phyloP scores from a whole-genome alignment of 2,113 vertebrate species.

The Manacus vitellinus region DNA sequence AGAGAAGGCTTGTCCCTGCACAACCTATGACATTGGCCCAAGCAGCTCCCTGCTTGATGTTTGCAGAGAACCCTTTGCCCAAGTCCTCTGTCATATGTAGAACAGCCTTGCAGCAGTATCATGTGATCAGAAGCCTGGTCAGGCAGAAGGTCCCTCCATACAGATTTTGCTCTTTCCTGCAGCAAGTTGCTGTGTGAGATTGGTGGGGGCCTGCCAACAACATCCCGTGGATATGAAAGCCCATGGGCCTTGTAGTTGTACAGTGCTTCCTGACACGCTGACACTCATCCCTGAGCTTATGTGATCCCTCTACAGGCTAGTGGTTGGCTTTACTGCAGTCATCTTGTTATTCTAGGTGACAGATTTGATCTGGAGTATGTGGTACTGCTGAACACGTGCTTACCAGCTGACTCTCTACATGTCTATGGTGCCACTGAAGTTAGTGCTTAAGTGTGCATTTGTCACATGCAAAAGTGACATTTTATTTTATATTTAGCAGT shows the following conservation, averaged over 20 bases:
- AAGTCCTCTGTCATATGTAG: background rate
- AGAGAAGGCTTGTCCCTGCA: background rate
- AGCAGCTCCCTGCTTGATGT: accelerated
- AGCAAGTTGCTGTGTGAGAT: accelerated
- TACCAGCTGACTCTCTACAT: background rate
- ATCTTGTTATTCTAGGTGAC: background rate
- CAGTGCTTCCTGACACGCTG: background rate
- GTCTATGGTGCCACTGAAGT: background rate
- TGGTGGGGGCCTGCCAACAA: background rate
- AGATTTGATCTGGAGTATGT: background rate
- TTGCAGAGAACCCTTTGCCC: background rate
- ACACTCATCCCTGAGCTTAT: background rate
- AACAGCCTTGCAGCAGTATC: background rate
- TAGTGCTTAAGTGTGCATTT: accelerated
- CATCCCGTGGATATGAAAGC: background rate
- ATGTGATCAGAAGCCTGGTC: background rate
- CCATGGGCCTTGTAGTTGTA: background rate
- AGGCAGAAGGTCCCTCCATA: background rate
- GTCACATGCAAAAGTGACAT: background rate
- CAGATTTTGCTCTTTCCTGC: background rate
- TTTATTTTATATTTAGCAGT: background rate
- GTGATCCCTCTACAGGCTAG: background rate
- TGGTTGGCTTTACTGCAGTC: background rate
- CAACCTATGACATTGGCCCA: accelerated
- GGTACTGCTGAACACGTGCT: background rate